Evolutionary conservation across 2,888 invertebrate genomes (phyloP).

Genomic region (Ophonus ardosiacus): DNA sequence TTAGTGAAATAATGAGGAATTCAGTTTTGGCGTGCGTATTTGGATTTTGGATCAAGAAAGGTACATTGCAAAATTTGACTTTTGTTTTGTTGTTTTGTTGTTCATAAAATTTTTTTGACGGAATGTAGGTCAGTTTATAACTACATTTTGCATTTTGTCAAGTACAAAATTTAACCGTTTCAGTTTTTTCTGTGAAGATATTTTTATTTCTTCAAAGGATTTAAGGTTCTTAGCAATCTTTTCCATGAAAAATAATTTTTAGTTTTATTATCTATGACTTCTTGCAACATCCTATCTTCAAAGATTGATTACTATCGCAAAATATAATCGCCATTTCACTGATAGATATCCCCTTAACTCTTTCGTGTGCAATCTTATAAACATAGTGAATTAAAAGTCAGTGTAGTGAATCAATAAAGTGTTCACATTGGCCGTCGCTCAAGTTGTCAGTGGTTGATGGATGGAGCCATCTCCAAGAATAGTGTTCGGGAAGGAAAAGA

Average conservation of each 20-base stretch:
- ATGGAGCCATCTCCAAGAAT: not conserved
- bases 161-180: too few species aligned
- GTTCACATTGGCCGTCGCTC: not conserved
- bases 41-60: too few species aligned
- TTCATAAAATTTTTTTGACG: too few species aligned
- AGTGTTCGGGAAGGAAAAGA: slow-evolving; percentile 10
- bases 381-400: not conserved
- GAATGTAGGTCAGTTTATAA: too few species aligned
- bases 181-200: too few species aligned
- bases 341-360: not conserved
- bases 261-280: not conserved
- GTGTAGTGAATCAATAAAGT: not conserved
- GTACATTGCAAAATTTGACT: too few species aligned
- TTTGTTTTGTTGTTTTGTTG: too few species aligned
- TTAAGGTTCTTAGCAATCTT: not conserved
- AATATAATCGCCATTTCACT: not conserved
- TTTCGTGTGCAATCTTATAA: not conserved
- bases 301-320: not conserved
- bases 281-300: not conserved
- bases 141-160: too few species aligned
- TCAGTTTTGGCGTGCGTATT: too few species aligned
- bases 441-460: not conserved
- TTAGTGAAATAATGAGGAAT: too few species aligned
- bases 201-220: not conserved
- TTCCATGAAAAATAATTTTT: not conserved